Evolutionary conservation across 2,888 invertebrate species (phyloP).

Genomic region (Suillia variegata): DNA sequence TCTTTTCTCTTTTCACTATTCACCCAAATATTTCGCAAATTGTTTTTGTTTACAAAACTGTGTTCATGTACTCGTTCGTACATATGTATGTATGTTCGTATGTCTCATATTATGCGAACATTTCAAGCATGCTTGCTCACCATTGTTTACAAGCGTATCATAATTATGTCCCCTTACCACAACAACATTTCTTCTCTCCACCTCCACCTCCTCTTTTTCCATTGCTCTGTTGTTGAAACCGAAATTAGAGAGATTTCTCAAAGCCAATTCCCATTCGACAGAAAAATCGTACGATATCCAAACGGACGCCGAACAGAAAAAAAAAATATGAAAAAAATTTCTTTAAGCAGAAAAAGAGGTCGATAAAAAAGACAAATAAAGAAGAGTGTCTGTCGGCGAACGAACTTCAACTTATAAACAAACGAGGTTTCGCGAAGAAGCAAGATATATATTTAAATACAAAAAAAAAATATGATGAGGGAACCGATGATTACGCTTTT

Average conservation of each 20-base stretch:
- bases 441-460: too few relatives aligned
- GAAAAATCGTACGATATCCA: constrained; percentile 49
- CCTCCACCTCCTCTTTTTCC: too few relatives aligned
- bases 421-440: too few relatives aligned
- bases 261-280: constrained; percentile 40
- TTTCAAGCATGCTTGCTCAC: not conserved
- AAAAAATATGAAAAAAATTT: constrained; percentile 36
- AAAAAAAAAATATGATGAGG: too few relatives aligned
- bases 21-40: too few relatives aligned
- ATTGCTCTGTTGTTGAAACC: not conserved
- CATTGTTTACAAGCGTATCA: not conserved
- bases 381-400: not conserved
- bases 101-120: not conserved
- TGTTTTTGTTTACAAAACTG: too few relatives aligned
- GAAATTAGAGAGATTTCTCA: constrained; percentile 5
- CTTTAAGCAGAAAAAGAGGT: constrained; percentile 24
- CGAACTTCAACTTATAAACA: too few relatives aligned
- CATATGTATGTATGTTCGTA: too few relatives aligned
- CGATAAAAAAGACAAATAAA: constrained; percentile 7
- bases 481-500: too few relatives aligned
- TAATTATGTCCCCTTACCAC: not conserved
- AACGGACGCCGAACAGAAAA: constrained; percentile 25
- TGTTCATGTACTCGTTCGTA: too few relatives aligned
- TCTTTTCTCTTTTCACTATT: too few relatives aligned
- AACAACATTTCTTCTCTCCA: too few relatives aligned